Base-by-base conservation (phyloP, 2,888 invertebrate genomes). In the Anarsia innoxiella region DNA sequence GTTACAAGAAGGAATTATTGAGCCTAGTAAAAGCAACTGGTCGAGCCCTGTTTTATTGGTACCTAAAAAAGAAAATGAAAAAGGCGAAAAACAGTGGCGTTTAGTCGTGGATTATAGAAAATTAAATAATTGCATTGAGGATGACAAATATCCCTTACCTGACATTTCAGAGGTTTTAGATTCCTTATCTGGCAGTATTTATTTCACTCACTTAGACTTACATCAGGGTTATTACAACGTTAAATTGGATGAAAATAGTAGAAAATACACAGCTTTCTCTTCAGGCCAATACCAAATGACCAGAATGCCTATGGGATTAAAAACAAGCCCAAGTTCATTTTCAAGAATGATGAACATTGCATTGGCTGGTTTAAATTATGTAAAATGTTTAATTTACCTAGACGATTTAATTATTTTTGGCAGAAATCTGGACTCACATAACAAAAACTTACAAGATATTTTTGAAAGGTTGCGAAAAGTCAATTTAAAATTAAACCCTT, bases 261-360 rank as follows among this genome's bases (percentile, higher is more conserved):
- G 44, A 31, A 34, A 34, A 12, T 43, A 38, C 19, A 43, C 43
- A 3, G 43, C 43, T 2, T 43, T 40, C 12, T 11, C 9, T 12
- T 32, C 36, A 2, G 29, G 30, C 2, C 39, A 45, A 25, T 46
- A 42, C 36, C 45, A 44, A 16, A 41, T 45, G 45, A 40, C 36
- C 11, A 15, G 45, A 8, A n/a, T 42, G 9, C 48, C 48, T 2
- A 41, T 42, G 41, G 48, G 47, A 8, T n/a, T n/a, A n/a, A n/a
- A n/a, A n/a, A n/a, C n/a, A n/a, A n/a, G n/a, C n/a, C n/a, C n/a
- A n/a, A n/a, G n/a, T n/a, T n/a, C n/a, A n/a, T n/a, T n/a, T n/a
- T n/a, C n/a, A n/a, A n/a, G n/a, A n/a, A n/a, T n/a, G 9, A 49
- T 49, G 44, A 35, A 41, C 3, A 28, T 40, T 27, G 48, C 48